These are phyloP conservation scores for Tinea pellionella DNA, from an alignment of 2,888 invertebrate genomes.

Conservation along the genomic window DNA sequence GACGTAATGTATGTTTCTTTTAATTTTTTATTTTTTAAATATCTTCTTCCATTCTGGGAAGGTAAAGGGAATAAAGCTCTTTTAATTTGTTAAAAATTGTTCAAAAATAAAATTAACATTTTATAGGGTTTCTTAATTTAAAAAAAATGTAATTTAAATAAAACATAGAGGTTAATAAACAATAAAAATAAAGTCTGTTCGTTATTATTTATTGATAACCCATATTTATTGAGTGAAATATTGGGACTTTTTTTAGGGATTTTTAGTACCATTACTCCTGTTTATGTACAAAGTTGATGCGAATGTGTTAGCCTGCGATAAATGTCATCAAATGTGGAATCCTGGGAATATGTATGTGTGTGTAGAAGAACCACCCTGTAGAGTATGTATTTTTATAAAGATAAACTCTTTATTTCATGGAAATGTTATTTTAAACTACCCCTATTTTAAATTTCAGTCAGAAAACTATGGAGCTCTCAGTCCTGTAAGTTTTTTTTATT, in stretches of 20 bases:
- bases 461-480: constrained; percentile 45
- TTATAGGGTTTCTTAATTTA: too few relatives aligned
- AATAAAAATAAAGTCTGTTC: too few relatives aligned
- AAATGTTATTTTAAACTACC: neutral
- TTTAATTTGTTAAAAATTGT: neutral
- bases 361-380: constrained; percentile 38
- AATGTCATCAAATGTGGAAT: constrained; percentile 40
- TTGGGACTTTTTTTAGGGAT: constrained; percentile 35
- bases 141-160: too few relatives aligned
- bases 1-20: constrained; percentile 42
- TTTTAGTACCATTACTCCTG: constrained; percentile 45
- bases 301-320: constrained; percentile 27
- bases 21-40: too few relatives aligned
- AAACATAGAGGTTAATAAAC: too few relatives aligned
- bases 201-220: too few relatives aligned
- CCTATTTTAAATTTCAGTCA: constrained; percentile 30
- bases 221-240: too few relatives aligned
- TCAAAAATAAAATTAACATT: too few relatives aligned
- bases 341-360: constrained; percentile 40
- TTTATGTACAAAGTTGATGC: constrained; percentile 32
- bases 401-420: neutral
- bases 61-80: too few relatives aligned
- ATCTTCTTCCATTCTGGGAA: too few relatives aligned
- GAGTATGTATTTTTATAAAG: constrained; percentile 27
- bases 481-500: constrained; percentile 36